These are phyloP conservation scores for Eurytoma californica DNA, from an alignment of 2,888 invertebrate genomes.

Conservation along the genomic window DNA sequence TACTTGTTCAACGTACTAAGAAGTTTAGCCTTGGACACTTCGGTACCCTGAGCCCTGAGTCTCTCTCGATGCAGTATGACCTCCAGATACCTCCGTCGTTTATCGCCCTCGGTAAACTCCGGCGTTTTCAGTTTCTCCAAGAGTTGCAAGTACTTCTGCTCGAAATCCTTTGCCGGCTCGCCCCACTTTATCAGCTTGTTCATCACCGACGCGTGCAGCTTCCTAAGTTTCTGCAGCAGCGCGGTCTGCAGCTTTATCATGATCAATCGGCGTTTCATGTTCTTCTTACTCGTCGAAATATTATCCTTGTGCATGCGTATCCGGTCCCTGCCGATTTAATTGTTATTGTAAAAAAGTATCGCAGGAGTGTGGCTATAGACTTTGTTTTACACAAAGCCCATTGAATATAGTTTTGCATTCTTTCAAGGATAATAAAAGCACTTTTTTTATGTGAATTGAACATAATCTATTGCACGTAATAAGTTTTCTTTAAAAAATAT, in stretches of 20 bases:
- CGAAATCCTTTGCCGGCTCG: constrained; percentile 26
- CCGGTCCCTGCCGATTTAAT: constrained; percentile 2
- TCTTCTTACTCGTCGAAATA: constrained; percentile 27
- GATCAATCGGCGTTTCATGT: constrained; percentile 54
- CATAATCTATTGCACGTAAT: background rate
- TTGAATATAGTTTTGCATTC: no score
- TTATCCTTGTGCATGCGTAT: constrained; percentile 15
- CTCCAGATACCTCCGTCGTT: constrained; percentile 56
- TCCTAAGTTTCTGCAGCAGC: constrained; percentile 57
- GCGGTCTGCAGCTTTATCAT: constrained; percentile 59
- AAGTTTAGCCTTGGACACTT: constrained; percentile 53
- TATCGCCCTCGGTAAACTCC: constrained; percentile 14
- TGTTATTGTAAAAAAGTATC: background rate
- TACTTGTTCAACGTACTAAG: constrained; percentile 57
- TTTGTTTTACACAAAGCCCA: no score
- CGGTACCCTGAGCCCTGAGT: constrained; percentile 55
- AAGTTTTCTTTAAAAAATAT: background rate
- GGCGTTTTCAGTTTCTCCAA: constrained; percentile 16
- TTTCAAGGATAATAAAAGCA: background rate
- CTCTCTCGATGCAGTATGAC: constrained; percentile 61
- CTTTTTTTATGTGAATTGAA: background rate
- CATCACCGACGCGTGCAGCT: constrained; percentile 42
- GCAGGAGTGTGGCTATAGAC: no score
- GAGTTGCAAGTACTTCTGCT: constrained; percentile 42
- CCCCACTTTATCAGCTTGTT: constrained; percentile 43